Evolutionary conservation across 2,888 invertebrate genomes (phyloP).

Genomic region (Philonicus albiceps): DNA sequence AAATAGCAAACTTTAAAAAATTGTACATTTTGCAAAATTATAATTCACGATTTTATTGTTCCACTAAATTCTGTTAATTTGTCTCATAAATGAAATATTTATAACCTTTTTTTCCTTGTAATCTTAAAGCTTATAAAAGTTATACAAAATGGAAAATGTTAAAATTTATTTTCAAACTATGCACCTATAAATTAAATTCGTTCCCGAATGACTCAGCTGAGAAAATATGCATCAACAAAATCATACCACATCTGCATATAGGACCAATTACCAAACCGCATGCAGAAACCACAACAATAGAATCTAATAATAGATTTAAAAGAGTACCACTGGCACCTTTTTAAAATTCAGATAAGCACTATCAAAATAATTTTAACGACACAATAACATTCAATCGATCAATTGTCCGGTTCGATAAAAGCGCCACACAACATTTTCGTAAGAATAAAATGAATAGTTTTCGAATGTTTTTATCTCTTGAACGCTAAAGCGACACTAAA

Average conservation of each 20-base stretch:
- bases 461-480: not conserved
- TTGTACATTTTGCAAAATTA: too few species aligned
- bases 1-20: too few species aligned
- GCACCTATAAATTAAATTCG: not conserved
- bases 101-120: too few species aligned
- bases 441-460: not conserved
- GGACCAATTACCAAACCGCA: not conserved
- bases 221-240: not conserved
- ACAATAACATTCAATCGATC: not conserved
- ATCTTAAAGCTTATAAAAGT: too few species aligned
- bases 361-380: not conserved
- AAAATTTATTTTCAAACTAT: not conserved
- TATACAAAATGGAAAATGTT: not conserved
- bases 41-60: too few species aligned
- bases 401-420: not conserved
- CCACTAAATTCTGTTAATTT: too few species aligned
- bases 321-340: not conserved
- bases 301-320: not conserved
- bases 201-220: not conserved
- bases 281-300: not conserved
- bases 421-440: not conserved
- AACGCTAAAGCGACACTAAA: not conserved
- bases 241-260: not conserved
- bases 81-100: too few species aligned
- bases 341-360: constrained; percentile 7